Base-by-base conservation (phyloP, 2,888 invertebrate species). In the Chrysolina haemoptera region DNA sequence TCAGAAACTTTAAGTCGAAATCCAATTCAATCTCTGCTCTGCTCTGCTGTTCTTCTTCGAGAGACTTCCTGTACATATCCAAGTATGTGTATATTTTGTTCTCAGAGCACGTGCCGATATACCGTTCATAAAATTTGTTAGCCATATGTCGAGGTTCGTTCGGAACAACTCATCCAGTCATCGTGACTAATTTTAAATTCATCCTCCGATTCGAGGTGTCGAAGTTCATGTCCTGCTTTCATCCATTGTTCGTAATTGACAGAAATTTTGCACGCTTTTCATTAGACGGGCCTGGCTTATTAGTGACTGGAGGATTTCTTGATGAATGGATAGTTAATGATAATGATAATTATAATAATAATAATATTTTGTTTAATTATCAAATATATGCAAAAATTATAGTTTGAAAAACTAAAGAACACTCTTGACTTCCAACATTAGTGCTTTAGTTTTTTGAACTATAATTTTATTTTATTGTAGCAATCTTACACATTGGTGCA, bases 61-160 rank as follows among this genome's bases (percentile, higher is more conserved):
- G 59, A 65, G 22, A 48, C 65, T 46, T 65, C 48, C 65, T 65
- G 46, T 65, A 48, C n/a, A n/a, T 65, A 65, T n/a, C 46, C 48
- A 65, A 65, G 16, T 66, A 40, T 18, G 63, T 50, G 43, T 68
- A 64, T 68, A 53, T 64, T 73, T 41, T 65, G 68, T 50, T 64
- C 43, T 41, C 50, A 22, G 48, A 68, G 71, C 77, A 77, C 77
- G 77, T 77, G 77, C 71, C 63, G 67, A 55, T 70, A 71, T 62
- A 70, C 74, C 22, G 70, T 65, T 53, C 62, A 68, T 71, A 70
- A 75, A 74, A 72, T 70, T 72, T 70, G 73, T 74, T 65, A 70
- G 71, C 75, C 77, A 77, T 71, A 71, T 77, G 75, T 73, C 63
- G 50, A 12, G 27, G 71, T 40, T 64, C 62, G 43, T 43, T 43